Evolutionary conservation across 2,113 vertebrate genomes (phyloP), one percentile per base, ranked within the genome.

Genomic region (Dasyornis broadbenti): DNA sequence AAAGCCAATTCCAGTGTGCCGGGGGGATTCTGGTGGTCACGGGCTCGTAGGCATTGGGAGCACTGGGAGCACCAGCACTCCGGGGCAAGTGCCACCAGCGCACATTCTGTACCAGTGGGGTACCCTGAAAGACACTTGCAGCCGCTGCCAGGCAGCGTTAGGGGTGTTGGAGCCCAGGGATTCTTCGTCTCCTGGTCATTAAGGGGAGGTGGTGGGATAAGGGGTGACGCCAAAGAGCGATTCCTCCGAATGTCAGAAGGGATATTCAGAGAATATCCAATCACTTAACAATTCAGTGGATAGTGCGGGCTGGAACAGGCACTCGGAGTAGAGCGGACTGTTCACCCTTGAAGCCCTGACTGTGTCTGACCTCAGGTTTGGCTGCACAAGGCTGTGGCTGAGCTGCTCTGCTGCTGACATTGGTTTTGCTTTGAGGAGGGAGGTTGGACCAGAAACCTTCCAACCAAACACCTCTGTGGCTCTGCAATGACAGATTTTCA

Each of bases 241-340:
- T 22, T 4, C 12, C 76, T 81, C 64, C 39, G 37, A 42, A 60
- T 39, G 8, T 60, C 64, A 65, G 57, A 42, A 39, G 26, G 31
- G 19, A 11, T 30, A 5, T 23, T 42, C 44, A 31, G 69, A 13
- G n/a, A 27, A 16, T 6, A 12, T 8, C 33, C 53, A 26, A 1
- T 4, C 61, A 1, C 11, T 9, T 2, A 35, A 6, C 1, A 13
- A 4, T 6, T 5, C 45, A 15, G 49, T 7, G 49, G 12, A 0
- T 30, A 17, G 20, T 14, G 28, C 45, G 23, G 33, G 31, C 45
- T 82, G 40, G 60, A 50, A 21, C 28, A 50, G 53, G 7, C 15
- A 42, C 35, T 60, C 15, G 10, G 44, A 44, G 52, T 17, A 59
- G 45, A 16, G 5, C 2, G 19, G n/a, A 11, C 31, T 53, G 11